phyloP scores from a whole-genome alignment of 1,140 invertebrate species.

The Brachionus paranguensis region DNA sequence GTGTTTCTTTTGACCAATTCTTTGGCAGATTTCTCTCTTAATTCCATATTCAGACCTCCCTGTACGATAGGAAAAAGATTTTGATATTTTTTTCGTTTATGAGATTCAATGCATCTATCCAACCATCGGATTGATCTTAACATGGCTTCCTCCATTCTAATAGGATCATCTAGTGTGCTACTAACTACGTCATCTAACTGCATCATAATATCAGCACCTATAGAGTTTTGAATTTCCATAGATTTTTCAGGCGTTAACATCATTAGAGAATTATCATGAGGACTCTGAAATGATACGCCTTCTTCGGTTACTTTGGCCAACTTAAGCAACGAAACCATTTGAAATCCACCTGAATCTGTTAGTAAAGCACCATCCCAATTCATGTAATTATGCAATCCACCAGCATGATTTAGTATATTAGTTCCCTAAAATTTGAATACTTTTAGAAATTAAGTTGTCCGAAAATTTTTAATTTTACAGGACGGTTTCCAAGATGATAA shows the following conservation, averaged over 20 bases:
- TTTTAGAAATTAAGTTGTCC: neutral
- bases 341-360: conserved; percentile 94
- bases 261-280: conserved; percentile 67
- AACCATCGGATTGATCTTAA: conserved; percentile 84
- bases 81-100: conserved; percentile 73
- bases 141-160: conserved; percentile 83
- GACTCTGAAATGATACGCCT: conserved; percentile 86
- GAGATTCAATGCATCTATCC: conserved; percentile 80
- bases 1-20: conserved; percentile 76
- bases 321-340: conserved; percentile 94
- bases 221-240: conserved; percentile 89
- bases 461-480: conserved; percentile 59
- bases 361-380: conserved; percentile 82
- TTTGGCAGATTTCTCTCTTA: conserved; percentile 73
- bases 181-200: conserved; percentile 97
- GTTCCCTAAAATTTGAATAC: conserved; percentile 62
- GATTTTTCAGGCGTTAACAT: conserved; percentile 90
- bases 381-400: conserved; percentile 95
- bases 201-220: conserved; percentile 99
- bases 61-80: conserved; percentile 96
- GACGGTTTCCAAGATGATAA: conserved; percentile 89
- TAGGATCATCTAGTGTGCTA: conserved; percentile 64
- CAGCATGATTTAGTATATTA: conserved; percentile 74
- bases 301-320: conserved; percentile 89
- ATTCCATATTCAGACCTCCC: conserved; percentile 74